Evolutionary conservation across 2,113 vertebrate species (phyloP).

Genomic region (Ammodytes marinus): DNA sequence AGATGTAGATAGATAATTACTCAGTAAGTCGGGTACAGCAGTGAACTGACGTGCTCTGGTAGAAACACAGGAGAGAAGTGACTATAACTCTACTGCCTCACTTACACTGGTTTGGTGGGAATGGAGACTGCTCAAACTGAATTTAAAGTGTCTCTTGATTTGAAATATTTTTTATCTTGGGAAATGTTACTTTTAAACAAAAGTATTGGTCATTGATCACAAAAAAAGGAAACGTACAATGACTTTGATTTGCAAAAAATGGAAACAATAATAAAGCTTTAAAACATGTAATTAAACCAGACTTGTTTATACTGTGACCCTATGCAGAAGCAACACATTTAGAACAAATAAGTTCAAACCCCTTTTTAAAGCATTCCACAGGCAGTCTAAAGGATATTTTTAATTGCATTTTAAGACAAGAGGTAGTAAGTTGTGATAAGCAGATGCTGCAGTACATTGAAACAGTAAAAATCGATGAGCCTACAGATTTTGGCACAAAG

Average conservation of each 20-base stretch:
- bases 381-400: not conserved
- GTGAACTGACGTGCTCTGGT: not conserved
- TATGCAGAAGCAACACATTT: not conserved
- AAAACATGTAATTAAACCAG: not conserved
- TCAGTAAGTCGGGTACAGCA: not conserved
- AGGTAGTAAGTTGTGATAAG: not conserved
- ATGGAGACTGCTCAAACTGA: not conserved
- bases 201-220: not conserved
- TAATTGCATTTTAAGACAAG: not conserved
- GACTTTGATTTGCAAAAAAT: not conserved
- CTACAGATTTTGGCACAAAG: constrained; percentile 89
- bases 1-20: not conserved
- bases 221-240: not conserved
- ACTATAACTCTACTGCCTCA: not conserved
- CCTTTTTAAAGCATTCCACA: not conserved
- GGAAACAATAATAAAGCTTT: not conserved
- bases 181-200: not conserved
- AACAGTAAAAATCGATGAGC: too few relatives aligned
- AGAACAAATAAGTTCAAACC: not conserved
- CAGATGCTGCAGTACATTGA: not conserved
- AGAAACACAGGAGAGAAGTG: not conserved
- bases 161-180: not conserved
- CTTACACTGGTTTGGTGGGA: not conserved
- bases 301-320: not conserved
- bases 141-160: not conserved